Evolutionary conservation across 2,797 vertebrate genomes (phyloP).

Genomic region (Fistularia tabacaria): DNA sequence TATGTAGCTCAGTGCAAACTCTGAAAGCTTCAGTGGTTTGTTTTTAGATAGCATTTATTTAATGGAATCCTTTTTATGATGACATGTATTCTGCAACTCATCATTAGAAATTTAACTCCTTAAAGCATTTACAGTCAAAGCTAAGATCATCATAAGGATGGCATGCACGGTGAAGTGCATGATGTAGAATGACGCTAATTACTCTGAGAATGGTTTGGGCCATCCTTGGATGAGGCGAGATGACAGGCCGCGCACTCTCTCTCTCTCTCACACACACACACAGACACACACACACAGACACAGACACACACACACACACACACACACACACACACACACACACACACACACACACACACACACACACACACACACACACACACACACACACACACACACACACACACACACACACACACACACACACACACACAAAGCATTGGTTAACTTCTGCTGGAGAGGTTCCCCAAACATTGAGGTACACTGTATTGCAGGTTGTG

Average conservation of each 20-base stretch:
- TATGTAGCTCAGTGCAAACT: slow-evolving; percentile 62
- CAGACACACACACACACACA: neutral
- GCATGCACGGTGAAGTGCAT: slow-evolving; percentile 57
- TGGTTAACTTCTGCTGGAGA: slow-evolving; percentile 19
- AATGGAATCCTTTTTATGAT: slow-evolving; percentile 73
- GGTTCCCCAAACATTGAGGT: slow-evolving; percentile 27
- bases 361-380: slow-evolving; percentile 5
- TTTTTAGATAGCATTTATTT: slow-evolving; percentile 77
- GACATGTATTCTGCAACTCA: slow-evolving; percentile 65
- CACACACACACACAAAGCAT: slow-evolving; percentile 1
- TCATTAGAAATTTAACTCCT: slow-evolving; percentile 56
- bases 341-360: too few relatives aligned
- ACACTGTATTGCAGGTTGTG: slow-evolving; percentile 33
- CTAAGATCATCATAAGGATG: slow-evolving; percentile 59
- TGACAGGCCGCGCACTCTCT: too few relatives aligned
- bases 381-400: slow-evolving; percentile 9
- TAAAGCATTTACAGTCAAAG: slow-evolving; percentile 55
- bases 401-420: too few relatives aligned
- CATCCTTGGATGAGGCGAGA: slow-evolving; percentile 26
- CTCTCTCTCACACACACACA: slow-evolving; percentile 1
- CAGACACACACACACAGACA: neutral
- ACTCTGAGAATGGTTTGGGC: slow-evolving; percentile 32
- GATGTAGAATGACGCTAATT: slow-evolving; percentile 43
- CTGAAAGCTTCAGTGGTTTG: slow-evolving; percentile 53
- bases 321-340: neutral